These are phyloP conservation scores for Drosophila guanche DNA, from an alignment of 1,140 invertebrate genomes.

Conservation along the genomic window DNA sequence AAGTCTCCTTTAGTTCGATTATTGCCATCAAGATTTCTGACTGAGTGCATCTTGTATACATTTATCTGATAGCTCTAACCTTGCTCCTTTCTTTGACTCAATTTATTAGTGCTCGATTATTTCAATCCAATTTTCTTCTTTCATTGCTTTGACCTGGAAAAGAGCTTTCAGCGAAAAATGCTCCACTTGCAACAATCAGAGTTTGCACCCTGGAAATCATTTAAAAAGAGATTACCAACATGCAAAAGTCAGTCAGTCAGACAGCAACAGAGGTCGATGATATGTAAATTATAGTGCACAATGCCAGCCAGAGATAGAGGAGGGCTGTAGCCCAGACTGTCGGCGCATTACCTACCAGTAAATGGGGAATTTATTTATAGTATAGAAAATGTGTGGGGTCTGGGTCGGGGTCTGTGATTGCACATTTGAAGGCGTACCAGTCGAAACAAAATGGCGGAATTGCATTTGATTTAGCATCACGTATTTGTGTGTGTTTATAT, in stretches of 20 bases:
- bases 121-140: too few relatives aligned
- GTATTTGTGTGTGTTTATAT: background rate
- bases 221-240: conserved; percentile 62
- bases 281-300: conserved; percentile 68
- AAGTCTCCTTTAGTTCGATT: too few relatives aligned
- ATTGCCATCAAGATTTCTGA: too few relatives aligned
- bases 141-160: too few relatives aligned
- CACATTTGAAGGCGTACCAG: conserved; percentile 64
- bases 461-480: background rate
- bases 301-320: conserved; percentile 10
- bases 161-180: too few relatives aligned
- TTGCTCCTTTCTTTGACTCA: too few relatives aligned
- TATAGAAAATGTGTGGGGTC: conserved; percentile 15
- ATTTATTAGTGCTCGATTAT: too few relatives aligned
- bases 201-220: conserved; percentile 39
- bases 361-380: conserved; percentile 71
- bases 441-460: conserved; percentile 68
- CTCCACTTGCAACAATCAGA: too few relatives aligned
- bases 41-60: too few relatives aligned
- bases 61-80: too few relatives aligned
- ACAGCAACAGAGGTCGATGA: conserved; percentile 46
- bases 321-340: conserved; percentile 51
- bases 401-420: conserved; percentile 43
- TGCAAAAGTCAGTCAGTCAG: conserved; percentile 34
- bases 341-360: conserved; percentile 67